Base-by-base conservation (phyloP, 2,888 invertebrate genomes). In the Ectemnius lituratus region DNA sequence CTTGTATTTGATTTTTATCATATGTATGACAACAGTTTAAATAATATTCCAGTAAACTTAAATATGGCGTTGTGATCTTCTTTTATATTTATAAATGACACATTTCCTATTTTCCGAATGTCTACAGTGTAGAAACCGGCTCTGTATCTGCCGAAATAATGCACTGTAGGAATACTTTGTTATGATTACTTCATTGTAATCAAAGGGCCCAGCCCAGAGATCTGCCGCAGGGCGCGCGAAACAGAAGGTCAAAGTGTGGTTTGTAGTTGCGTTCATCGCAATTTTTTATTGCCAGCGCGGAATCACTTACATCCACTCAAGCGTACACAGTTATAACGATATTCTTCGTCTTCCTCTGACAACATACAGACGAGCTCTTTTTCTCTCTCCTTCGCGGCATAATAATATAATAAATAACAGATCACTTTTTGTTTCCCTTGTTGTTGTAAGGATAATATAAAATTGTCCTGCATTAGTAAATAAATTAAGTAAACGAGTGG, bases 401-500 rank as follows among this genome's bases (percentile, higher is more conserved):
- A 84, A 84, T 81, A 85, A 86, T 86, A 84, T 87, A 88, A 87
- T 88, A 87, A 87, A 88, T 87, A 88, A 87, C 79, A 73, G 78
- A 78, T 81, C 66, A 81, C 52, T 16, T 52, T 78, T 77, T 74
- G 70, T 79, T 75, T 80, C 79, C 85, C 80, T 65, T 65, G 57
- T 71, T 69, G 82, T 80, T 73, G 74, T 83, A 80, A 78, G 73
- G 83, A 80, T 83, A 87, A 88, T 88, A 88, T 84, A 88, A 88
- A 89, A 87, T 81, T 77, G 85, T 84, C 80, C 80, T 86, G 82
- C 67, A 82, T 86, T 85, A 85, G 84, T 87, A 81, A 88, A 89
- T 89, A 89, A 89, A 89, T 89, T 88, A 89, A 88, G 87, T 87
- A 88, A 88, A 88, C 83, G 79, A 84, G 86, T 79, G 83, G 79